Base-by-base conservation (phyloP, 2,888 invertebrate genomes). In the Melieria omissa region DNA sequence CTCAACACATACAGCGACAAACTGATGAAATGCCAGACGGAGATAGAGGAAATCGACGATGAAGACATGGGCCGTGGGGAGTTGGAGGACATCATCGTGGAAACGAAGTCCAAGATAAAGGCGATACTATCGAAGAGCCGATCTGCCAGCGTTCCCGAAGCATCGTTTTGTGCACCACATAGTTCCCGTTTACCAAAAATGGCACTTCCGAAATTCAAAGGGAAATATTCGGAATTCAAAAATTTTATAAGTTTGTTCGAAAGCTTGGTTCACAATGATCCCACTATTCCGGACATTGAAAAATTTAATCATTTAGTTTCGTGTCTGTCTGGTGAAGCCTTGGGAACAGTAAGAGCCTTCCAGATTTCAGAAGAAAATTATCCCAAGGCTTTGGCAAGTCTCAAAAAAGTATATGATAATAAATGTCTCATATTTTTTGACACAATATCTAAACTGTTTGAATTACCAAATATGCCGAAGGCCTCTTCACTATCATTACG, bases 351-450 rank as follows among this genome's bases (percentile, higher is more conserved):
- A 6, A 73, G 72, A 10, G 73, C 73, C 1, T 77, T 65, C 12
- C 73, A 75, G 47, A 64, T 75, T 12, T 57, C 70, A 0, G 73
- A 73, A n/a, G 47, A 65, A 60, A 77, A 75, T 65, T 74, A 71
- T 61, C 58, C 72, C n/a, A 74, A 77, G 63, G 73, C 74, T 4
- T 58, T 73, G 14, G 10, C 12, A 2, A 55, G 57, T 14, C 14
- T 55, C n/a, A 55, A 72, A 64, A n/a, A 69, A 61, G 72, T 73
- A 41, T 76, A 75, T 46, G 72, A 74, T 42, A 75, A 73, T 58
- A 71, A 65, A 9, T 74, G 73, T 67, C 54, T 74, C 4, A 76
- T 77, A 71, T 73, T 74, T 73, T 75, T 64, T 41, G 72, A 77
- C 41, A 77, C 70, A 46, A 69, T 74, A 45, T 64, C 71, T 12